These are phyloP conservation scores for Pristionchus fissidentatus DNA, from an alignment of 2,888 invertebrate genomes.

Conservation along the genomic window DNA sequence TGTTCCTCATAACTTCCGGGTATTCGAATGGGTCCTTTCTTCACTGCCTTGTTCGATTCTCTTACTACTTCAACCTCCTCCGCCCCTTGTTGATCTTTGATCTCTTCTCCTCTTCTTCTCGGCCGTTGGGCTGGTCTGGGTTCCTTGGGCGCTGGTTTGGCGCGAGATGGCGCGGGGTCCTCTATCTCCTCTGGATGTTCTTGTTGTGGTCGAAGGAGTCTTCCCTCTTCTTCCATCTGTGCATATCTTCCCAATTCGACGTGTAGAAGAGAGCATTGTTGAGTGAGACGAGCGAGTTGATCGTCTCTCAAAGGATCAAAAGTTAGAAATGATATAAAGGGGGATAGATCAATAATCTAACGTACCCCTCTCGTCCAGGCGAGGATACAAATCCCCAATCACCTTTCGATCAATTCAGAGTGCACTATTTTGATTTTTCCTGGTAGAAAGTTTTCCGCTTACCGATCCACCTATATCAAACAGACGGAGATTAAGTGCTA, in stretches of 20 bases:
- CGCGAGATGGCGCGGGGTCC: not conserved
- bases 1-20: slow-evolving; percentile 50
- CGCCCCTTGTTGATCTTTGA: slow-evolving; percentile 28
- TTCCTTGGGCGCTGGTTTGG: not conserved
- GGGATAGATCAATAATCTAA: no score
- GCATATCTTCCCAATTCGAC: slow-evolving; percentile 55
- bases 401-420: not conserved
- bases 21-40: not conserved
- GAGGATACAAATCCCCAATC: not conserved
- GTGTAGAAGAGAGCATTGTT: slow-evolving; percentile 70
- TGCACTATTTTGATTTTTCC: no score
- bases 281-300: slow-evolving; percentile 68
- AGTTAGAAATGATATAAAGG: not conserved
- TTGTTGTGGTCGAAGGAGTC: not conserved
- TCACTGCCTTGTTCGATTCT: not conserved
- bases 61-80: not conserved
- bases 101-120: not conserved
- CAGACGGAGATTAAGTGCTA: no score
- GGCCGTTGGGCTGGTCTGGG: not conserved
- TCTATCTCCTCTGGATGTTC: not conserved
- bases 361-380: no score
- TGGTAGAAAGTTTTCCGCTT: no score
- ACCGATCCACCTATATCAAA: no score
- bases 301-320: slow-evolving; percentile 62
- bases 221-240: slow-evolving; percentile 45